phyloP scores from a whole-genome alignment of 2,888 invertebrate genomes.

The Sarcophaga subvicina region DNA sequence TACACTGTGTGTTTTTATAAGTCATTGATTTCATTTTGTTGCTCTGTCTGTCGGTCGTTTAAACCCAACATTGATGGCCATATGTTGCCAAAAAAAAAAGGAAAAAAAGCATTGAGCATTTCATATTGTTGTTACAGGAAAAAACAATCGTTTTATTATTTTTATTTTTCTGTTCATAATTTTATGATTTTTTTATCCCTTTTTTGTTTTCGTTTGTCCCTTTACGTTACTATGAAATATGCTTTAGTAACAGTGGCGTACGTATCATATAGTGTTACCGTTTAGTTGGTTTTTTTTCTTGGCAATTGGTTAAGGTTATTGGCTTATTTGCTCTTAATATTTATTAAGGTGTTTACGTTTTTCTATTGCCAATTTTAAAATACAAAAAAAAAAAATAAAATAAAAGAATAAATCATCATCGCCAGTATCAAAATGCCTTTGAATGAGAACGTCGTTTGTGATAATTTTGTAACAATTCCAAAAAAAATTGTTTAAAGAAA shows the following conservation, averaged over 20 bases:
- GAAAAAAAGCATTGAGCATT: neutral
- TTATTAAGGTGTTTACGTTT: conserved; percentile 68
- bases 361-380: conserved; percentile 48
- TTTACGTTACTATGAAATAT: neutral
- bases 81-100: conserved; percentile 63
- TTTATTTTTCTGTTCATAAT: conserved; percentile 46
- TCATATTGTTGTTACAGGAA: conserved; percentile 47
- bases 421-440: conserved; percentile 58
- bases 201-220: conserved; percentile 16
- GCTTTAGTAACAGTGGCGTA: conserved; percentile 41
- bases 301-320: conserved; percentile 65
- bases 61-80: conserved; percentile 33
- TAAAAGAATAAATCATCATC: conserved; percentile 56
- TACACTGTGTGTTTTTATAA: conserved; percentile 8
- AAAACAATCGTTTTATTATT: conserved; percentile 47
- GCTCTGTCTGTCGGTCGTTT: neutral
- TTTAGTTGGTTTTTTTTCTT: conserved; percentile 8
- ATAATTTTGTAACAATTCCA: conserved; percentile 45
- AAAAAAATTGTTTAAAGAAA: neutral
- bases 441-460: conserved; percentile 58
- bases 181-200: conserved; percentile 56
- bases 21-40: conserved; percentile 42
- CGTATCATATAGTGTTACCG: neutral
- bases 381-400: conserved; percentile 36
- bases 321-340: conserved; percentile 62